A percentile compares a stretch with the other conserved stretches of the same genome.
These are phyloP conservation scores for Thaumetopoea pityocampa DNA, from an alignment of 1,140 invertebrate species.

Conservation along the genomic window DNA sequence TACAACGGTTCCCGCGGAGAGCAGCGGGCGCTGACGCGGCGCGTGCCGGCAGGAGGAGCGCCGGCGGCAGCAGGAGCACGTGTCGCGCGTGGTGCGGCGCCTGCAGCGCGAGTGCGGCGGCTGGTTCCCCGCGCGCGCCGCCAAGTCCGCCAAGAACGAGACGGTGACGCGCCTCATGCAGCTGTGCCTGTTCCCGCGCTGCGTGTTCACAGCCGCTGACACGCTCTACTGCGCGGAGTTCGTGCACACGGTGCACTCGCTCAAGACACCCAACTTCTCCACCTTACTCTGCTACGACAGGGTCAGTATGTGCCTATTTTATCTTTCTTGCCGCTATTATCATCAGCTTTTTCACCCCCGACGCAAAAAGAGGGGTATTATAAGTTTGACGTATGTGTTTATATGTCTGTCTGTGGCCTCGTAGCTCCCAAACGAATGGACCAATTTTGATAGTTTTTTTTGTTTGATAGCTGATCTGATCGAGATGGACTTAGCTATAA, in stretches of 20 bases:
- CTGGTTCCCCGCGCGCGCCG: conserved; percentile 93
- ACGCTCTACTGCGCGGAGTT: conserved; percentile 98
- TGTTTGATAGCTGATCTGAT: no score
- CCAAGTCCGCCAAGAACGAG: conserved; percentile 95
- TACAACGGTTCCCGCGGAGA: no score
- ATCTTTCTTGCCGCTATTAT: no score
- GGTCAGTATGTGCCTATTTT: no score
- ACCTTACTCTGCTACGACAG: conserved; percentile 98
- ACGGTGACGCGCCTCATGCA: conserved; percentile 98
- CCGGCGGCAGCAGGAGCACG: conserved; percentile 95
- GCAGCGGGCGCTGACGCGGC: no score
- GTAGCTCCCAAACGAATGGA: no score
- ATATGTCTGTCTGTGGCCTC: no score
- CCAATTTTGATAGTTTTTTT: no score
- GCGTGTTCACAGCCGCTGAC: conserved; percentile 93
- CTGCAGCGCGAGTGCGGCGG: conserved; percentile 89
- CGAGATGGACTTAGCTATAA: no score
- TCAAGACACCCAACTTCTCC: conserved; percentile 98
- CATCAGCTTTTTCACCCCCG: no score
- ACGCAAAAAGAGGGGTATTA: no score
- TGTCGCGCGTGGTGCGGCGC: conserved; percentile 84
- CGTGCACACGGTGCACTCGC: conserved; percentile 94
- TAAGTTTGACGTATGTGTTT: no score
- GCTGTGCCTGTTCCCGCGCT: conserved; percentile 96
- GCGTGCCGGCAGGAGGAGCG: conserved; percentile 86